Conservation (phyloP, 2,888 invertebrate species). For the Dynastes grantii region DNA sequence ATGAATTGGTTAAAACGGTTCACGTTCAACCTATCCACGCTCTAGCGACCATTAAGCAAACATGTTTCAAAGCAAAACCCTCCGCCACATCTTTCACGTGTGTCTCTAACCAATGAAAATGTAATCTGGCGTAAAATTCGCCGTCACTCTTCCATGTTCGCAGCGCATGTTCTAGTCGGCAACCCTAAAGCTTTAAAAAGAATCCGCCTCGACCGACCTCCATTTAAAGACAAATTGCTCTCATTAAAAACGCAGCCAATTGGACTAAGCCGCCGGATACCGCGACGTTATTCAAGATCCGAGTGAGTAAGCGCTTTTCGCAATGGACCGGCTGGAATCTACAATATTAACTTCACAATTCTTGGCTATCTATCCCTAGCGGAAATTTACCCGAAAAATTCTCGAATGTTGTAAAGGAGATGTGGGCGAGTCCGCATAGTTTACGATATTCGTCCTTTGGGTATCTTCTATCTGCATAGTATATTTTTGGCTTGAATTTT, state of each 20-base stretch:
- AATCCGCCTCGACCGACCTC: neutral
- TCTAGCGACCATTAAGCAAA: neutral
- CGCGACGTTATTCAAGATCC: slow-evolving; percentile 8
- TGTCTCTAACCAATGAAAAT: slow-evolving; percentile 1
- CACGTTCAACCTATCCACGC: neutral
- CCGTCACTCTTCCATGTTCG: neutral
- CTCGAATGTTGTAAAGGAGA: neutral
- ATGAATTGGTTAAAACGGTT: too few relatives aligned
- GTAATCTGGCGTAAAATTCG: slow-evolving; percentile 33
- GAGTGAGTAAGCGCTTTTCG: neutral
- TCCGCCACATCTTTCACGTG: neutral
- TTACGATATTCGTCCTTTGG: neutral
- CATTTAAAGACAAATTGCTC: slow-evolving; percentile 26
- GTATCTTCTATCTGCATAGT: too few relatives aligned
- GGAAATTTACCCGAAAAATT: neutral
- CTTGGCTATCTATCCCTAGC: slow-evolving; percentile 5
- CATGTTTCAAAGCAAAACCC: neutral
- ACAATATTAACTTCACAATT: slow-evolving; percentile 28
- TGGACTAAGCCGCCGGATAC: neutral
- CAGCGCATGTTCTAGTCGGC: too few relatives aligned
- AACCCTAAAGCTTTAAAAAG: neutral
- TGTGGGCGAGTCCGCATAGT: neutral
- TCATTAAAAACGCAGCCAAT: slow-evolving; percentile 22
- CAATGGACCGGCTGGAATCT: neutral
- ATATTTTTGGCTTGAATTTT: too few relatives aligned